Base-by-base conservation (phyloP, 64 coral and sea anemone genomes). In the Stichodactyla mertensii region DNA sequence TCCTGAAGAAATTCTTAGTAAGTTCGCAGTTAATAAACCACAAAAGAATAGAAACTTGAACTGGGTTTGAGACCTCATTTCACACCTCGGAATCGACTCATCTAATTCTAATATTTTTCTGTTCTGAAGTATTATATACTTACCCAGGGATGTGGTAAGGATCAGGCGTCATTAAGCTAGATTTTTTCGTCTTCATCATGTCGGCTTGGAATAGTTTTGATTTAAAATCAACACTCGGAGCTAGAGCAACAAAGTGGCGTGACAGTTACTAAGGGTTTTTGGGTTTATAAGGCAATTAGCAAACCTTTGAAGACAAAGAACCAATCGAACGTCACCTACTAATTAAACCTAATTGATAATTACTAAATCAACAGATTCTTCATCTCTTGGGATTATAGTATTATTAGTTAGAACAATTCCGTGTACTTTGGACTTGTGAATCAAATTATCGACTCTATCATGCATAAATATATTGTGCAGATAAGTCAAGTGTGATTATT, bases 61-160 rank as follows among this genome's bases (percentile, higher is more conserved):
- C 13, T 69, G 19, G n/a, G 6, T 5, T 22, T 9, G 12, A 74
- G 8, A 13, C 24, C 8, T 14, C 56, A 31, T 20, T 66, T 66
- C 19, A 66, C 62, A 66, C 62, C 36, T 66, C 9, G 62, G 6
- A 5, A 66, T 61, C 2, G 15, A 16, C 59, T 61, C 18, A 66
- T 66, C 22, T 18, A 18, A 62, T 62, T 15, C 14, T 11, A 62
- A 59, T 59, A 16, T 0, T 66, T 18, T 9, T 45, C 9, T n/a
- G 22, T 66, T 2, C 22, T 22, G 19, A n/a, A 66, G 20, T n/a
- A 66, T n/a, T 2, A 0, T 51, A 58, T 69, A 87, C 78, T 77
- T 93, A 97, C 95, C 96, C 96, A 5, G 96, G 96, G 51, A 95
- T 98, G 52, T 98, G 96, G 64, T 98, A 98, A 0, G 96, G 96